phyloP scores from a whole-genome alignment of 2,888 invertebrate genomes.

The Yponomeuta malinellus region DNA sequence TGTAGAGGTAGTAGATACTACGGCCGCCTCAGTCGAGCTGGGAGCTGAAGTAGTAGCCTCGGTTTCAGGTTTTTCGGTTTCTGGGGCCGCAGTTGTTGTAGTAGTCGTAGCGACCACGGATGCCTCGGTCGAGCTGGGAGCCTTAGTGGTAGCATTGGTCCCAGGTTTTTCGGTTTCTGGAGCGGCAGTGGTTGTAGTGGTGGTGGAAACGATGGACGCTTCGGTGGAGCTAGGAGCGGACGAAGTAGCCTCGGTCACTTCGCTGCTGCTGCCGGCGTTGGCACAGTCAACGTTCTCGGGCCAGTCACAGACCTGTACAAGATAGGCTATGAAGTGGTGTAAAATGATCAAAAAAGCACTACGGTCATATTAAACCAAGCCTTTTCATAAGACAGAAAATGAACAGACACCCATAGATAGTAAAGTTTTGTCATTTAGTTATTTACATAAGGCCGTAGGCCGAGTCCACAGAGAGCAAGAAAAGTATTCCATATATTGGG shows the following conservation, averaged over 20 bases:
- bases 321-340: not conserved
- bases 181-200: not conserved
- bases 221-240: not conserved
- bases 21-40: not conserved
- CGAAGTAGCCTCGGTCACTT: not conserved
- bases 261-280: not conserved
- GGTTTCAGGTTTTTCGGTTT: slow-evolving; percentile 8
- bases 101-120: not conserved
- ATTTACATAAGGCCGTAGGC: no score
- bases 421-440: no score
- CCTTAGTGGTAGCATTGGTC: not conserved
- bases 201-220: not conserved
- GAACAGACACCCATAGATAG: no score
- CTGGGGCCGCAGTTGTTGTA: not conserved
- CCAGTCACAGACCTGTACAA: slow-evolving; percentile 29
- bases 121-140: not conserved
- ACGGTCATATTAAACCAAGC: no score
- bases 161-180: not conserved
- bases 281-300: slow-evolving; percentile 27
- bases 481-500: no score
- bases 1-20: not conserved
- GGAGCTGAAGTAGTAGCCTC: slow-evolving; percentile 13
- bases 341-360: no score
- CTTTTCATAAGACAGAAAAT: no score
- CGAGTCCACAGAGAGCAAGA: no score